Base-by-base conservation (phyloP, 2,888 invertebrate genomes). In the Amphipyra tragopoginis region DNA sequence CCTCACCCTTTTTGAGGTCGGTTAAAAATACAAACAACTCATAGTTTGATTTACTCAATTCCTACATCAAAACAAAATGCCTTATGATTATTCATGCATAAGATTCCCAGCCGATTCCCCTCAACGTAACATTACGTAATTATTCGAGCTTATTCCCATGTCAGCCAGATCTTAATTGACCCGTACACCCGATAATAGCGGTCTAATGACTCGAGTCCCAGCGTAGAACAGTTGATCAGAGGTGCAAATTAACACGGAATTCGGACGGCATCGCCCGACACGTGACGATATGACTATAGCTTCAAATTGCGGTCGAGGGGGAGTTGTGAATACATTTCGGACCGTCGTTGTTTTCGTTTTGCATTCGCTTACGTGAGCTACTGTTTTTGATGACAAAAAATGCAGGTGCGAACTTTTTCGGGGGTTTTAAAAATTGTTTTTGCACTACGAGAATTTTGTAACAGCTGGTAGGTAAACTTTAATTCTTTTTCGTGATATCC, bases 81-180 rank as follows among this genome's bases (percentile, higher is more conserved):
- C 29, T 29, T 29, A 29, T 29, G 29, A 29, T 4, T 29, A 29
- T 7, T 29, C 29, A 21, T 21, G 3, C 7, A 5, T 5, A 29
- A 5, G 4, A 29, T 1, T 2, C 5, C 29, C 7, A 7, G 7
- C 29, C 7, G 2, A 5, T 7, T 5, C 29, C 29, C 29, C 29
- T 29, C 6, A 11, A 43, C 15, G 38, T 8, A 43, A 21, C 11
- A 15, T 51, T 44, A 51, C 36, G 6, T 39, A 64, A 56, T 50
- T 39, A 47, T 51, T 36, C 39, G n/a, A 51, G 53, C 50, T 72
- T 65, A 58, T 65, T 58, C 52, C 53, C 58, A 38, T 14, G 50
- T 53, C 44, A 50, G 44, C 45, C 4, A 40, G 10, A 5, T 14
- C 43, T 43, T 47, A 65, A 72, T 68, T 48, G 50, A 9, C 50